Percentiles rank a stretch among this genome's conserved stretches.
Evolutionary conservation across 2,797 vertebrate species (phyloP).

Genomic region (Loris lydekkerianus): DNA sequence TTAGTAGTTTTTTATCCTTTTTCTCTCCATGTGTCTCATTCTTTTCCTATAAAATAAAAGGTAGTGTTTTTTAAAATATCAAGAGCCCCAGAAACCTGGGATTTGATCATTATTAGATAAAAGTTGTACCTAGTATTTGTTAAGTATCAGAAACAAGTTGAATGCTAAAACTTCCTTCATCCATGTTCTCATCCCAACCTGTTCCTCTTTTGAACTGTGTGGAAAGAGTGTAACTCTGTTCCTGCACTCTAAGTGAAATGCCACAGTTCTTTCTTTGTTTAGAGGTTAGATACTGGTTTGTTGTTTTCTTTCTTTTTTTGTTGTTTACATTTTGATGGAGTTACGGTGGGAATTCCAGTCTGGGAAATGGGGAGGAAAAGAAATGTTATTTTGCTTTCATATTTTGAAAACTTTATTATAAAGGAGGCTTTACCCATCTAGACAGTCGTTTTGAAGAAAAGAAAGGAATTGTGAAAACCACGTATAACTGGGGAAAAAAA

Average conservation of each 20-base stretch:
- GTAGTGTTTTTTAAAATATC: background rate
- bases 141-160: background rate
- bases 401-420: background rate
- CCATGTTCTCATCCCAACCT: background rate
- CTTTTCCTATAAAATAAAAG: background rate
- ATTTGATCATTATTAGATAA: background rate
- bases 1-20: background rate
- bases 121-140: background rate
- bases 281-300: background rate
- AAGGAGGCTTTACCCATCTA: background rate
- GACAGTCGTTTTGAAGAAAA: background rate
- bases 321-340: background rate
- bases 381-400: background rate
- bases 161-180: background rate
- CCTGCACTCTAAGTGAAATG: background rate
- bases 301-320: background rate
- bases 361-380: background rate
- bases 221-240: background rate
- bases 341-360: background rate
- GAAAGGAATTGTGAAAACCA: background rate
- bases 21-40: background rate
- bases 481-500: background rate
- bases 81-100: background rate
- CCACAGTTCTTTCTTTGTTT: background rate
- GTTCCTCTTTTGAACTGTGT: background rate